Conservation (phyloP, 2,888 invertebrate species). For the Mesorhabditis belari region DNA sequence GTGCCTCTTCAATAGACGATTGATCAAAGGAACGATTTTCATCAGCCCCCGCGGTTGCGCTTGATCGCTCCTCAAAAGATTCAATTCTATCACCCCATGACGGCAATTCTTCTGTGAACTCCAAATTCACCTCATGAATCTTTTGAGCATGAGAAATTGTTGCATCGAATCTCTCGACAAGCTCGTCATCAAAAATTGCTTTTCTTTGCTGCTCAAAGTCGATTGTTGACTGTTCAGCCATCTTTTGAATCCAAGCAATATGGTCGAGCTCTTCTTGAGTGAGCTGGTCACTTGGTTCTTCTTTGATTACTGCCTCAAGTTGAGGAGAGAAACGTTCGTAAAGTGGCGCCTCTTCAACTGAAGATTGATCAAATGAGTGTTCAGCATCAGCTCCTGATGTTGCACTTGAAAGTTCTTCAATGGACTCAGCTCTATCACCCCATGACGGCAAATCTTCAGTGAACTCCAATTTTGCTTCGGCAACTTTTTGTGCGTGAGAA, state of each 20-base stretch:
- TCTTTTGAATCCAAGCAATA: slow-evolving; percentile 11
- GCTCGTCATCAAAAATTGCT: neutral
- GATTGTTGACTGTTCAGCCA: slow-evolving; percentile 11
- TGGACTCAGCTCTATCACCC: neutral
- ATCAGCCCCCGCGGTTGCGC: slow-evolving; percentile 7
- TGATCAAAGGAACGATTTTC: slow-evolving; percentile 2
- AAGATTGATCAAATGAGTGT: neutral
- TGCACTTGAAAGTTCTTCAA: slow-evolving; percentile 13
- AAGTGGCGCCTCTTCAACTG: neutral
- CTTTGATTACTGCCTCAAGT: slow-evolving; percentile 10
- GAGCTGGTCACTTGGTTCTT: slow-evolving; percentile 6
- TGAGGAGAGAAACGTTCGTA: too few relatives aligned
- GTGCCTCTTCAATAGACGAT: neutral
- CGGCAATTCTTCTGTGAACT: slow-evolving; percentile 2
- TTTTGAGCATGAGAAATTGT: neutral
- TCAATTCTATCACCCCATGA: neutral
- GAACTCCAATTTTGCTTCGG: neutral
- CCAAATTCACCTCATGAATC: neutral
- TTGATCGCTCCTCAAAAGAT: neutral
- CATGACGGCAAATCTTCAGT: slow-evolving; percentile 2
- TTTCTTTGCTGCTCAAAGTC: slow-evolving; percentile 1
- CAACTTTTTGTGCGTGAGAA: slow-evolving; percentile 1
- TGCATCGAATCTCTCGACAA: neutral
- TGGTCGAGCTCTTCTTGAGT: slow-evolving; percentile 22
- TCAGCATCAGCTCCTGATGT: slow-evolving; percentile 17